A percentile compares a stretch with the other conserved stretches of the same genome.
These are phyloP conservation scores for Chionoecetes opilio DNA, from an alignment of 1,140 invertebrate genomes.

Conservation along the genomic window DNA sequence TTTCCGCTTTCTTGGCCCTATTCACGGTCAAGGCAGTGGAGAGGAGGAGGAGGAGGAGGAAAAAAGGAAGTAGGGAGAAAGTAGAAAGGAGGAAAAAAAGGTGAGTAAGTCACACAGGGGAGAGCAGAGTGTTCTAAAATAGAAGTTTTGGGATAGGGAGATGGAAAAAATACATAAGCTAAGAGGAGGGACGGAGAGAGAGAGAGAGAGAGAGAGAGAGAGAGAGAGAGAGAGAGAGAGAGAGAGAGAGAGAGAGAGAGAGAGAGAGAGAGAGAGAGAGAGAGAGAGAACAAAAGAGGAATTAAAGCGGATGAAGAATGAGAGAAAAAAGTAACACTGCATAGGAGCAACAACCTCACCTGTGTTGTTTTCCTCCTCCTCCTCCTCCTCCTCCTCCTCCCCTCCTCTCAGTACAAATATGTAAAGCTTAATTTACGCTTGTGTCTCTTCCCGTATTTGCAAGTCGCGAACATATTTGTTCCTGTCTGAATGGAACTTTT, in stretches of 20 bases:
- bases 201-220: background rate
- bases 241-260: too few species aligned
- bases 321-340: too few species aligned
- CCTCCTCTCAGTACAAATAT: background rate
- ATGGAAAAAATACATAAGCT: background rate
- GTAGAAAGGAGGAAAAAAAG: background rate
- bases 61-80: background rate
- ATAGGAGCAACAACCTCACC: too few species aligned
- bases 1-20: constrained; percentile 5
- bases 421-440: too few species aligned
- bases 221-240: background rate
- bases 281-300: too few species aligned
- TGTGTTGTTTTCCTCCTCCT: background rate
- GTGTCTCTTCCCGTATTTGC: too few species aligned
- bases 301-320: too few species aligned
- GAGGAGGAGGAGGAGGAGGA: constrained; percentile 19
- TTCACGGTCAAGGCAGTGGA: background rate
- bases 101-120: background rate
- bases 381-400: constrained; percentile 24
- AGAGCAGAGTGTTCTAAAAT: too few species aligned
- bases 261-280: too few species aligned
- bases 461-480: too few species aligned
- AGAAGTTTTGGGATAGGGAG: too few species aligned
- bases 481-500: too few species aligned
- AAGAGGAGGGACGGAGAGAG: background rate